phyloP scores from a whole-genome alignment of 1,140 invertebrate genomes.

The Cotesia vestalis region DNA sequence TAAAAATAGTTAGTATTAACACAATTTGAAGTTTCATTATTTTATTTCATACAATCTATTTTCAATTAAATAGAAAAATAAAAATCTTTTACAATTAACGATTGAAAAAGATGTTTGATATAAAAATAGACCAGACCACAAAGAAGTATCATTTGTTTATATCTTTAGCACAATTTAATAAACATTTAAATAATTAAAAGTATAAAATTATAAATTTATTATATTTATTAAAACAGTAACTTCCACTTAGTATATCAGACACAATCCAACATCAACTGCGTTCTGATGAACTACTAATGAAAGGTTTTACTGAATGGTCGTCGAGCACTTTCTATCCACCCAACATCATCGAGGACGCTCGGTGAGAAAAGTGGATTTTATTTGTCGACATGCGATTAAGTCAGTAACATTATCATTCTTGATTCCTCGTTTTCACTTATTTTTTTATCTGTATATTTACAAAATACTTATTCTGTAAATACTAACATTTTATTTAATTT shows the following conservation, averaged over 20 bases:
- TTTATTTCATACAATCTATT: background rate
- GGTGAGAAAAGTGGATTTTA: slow-evolving; percentile 54
- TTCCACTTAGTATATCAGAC: too few relatives aligned
- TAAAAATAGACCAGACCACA: too few relatives aligned
- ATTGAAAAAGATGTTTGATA: too few relatives aligned
- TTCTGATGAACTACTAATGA: slow-evolving; percentile 32
- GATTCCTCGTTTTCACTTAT: slow-evolving; percentile 4
- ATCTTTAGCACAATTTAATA: too few relatives aligned
- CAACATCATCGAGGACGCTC: slow-evolving; percentile 38
- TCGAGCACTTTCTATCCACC: slow-evolving; percentile 62
- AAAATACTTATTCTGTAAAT: too few relatives aligned
- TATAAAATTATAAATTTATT: background rate
- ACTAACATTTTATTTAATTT: too few relatives aligned
- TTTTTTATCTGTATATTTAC: too few relatives aligned
- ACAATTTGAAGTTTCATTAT: background rate
- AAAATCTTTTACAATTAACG: too few relatives aligned
- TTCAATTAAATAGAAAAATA: background rate
- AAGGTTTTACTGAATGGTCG: slow-evolving; percentile 57
- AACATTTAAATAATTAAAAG: too few relatives aligned
- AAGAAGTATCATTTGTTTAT: too few relatives aligned
- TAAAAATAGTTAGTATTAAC: background rate
- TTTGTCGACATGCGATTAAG: slow-evolving; percentile 44
- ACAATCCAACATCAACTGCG: slow-evolving; percentile 7
- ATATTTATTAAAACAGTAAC: too few relatives aligned
- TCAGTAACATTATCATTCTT: background rate